Conservation (phyloP, 2,888 invertebrate species). For the Synanthedon myopaeformis region DNA sequence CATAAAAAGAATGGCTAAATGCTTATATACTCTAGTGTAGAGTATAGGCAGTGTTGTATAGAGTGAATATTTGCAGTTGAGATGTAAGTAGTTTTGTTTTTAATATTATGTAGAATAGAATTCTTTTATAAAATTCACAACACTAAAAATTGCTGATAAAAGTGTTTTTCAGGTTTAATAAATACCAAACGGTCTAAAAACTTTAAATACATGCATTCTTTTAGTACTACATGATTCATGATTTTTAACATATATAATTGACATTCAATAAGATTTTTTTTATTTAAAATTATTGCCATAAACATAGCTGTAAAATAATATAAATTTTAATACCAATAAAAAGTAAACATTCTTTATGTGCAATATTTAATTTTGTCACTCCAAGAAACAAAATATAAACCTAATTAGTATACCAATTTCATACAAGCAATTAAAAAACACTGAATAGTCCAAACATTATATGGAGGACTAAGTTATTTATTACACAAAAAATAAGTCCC, state of each 20-base stretch:
- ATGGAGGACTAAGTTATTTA: not conserved
- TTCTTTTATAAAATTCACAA: no score
- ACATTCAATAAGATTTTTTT: no score
- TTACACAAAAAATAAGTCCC: not conserved
- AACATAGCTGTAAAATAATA: constrained; percentile 29
- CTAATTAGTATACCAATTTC: not conserved
- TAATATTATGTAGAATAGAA: no score
- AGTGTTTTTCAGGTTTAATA: no score
- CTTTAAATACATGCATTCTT: not conserved
- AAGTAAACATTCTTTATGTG: not conserved
- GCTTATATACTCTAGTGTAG: no score
- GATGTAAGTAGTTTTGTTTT: no score
- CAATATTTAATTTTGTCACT: not conserved
- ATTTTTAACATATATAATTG: no score
- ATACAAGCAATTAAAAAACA: not conserved
- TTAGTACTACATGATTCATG: not conserved
- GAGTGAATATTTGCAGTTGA: no score
- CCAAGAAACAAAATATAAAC: not conserved
- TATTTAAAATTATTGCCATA: constrained; percentile 38
- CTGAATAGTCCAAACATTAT: not conserved
- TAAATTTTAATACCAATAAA: not conserved
- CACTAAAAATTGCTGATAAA: no score
- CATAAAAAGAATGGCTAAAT: no score
- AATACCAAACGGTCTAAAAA: not conserved
- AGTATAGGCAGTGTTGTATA: no score